Evolutionary conservation across 2,888 invertebrate genomes (phyloP), one percentile per base, ranked within the genome.

Genomic region (Nymphalis c-album): DNA sequence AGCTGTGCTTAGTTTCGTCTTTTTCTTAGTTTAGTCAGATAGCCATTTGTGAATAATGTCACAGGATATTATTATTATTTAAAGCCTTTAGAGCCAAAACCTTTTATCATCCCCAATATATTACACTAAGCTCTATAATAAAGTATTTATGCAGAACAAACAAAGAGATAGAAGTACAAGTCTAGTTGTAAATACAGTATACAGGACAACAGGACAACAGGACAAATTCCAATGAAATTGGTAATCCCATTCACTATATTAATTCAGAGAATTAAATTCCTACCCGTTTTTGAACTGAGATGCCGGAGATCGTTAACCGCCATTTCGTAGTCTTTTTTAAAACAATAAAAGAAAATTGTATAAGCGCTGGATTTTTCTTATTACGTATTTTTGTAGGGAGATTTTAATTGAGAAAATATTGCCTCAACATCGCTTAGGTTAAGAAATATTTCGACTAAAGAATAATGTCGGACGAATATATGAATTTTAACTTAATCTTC

Each of bases 351-450:
- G 67, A 60, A 67, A 67, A 67, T 64, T 64, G 67, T 62, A 58
- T 64, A 68, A 71, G 69, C 67, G 47, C 55, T 10, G 70, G 62
- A 72, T 73, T 73, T 72, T 72, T 69, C 63, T 72, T 64, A 67
- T 62, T 67, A 67, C 60, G 67, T 64, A 66, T 68, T 70, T 62
- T 64, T 65, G 66, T 58, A 61, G 63, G 58, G 60, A 66, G 69
- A 71, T 73, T 70, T 72, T 71, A 72, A 72, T 71, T 71, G 72
- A 60, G 67, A 71, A 73, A 72, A 69, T 71, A 71, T 71, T 69
- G 63, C 67, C 60, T 61, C 58, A 66, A 65, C 63, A 68, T 71
- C 71, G 62, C 71, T 72, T 71, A 45, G 67, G 67, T 55, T 60
- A 55, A 69, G 60, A 53, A 69, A 69, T 70, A 62, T 63, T 67